Percentiles rank a stretch among this genome's conserved stretches.
These are phyloP conservation scores for Amblyjoppa fuscipennis DNA, from an alignment of 2,888 invertebrate species.

Conservation along the genomic window DNA sequence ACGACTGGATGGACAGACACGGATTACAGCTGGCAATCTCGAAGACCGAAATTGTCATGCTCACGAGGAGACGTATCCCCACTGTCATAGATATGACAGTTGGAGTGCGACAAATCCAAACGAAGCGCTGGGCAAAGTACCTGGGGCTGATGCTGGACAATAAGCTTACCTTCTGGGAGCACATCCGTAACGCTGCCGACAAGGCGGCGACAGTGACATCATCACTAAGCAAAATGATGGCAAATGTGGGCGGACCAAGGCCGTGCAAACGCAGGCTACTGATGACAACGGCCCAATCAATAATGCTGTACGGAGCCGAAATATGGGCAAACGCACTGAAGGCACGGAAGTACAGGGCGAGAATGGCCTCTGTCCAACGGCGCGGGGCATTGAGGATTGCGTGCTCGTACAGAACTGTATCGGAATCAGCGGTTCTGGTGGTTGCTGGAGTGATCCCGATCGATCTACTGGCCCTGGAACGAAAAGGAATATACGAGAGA, in stretches of 20 bases:
- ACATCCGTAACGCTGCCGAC: background rate
- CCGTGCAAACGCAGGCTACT: background rate
- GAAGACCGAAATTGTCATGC: conserved; percentile 32
- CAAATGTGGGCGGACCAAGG: conserved; percentile 1
- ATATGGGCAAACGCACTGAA: conserved; percentile 66
- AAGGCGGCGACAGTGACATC: conserved; percentile 15
- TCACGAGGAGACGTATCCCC: conserved; percentile 5
- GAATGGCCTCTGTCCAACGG: conserved; percentile 57
- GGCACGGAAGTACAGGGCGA: conserved; percentile 59
- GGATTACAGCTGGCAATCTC: conserved; percentile 55
- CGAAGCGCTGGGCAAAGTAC: background rate
- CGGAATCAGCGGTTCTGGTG: conserved; percentile 68
- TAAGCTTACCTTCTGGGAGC: conserved; percentile 33
- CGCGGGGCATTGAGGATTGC: conserved; percentile 65
- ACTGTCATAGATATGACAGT: background rate
- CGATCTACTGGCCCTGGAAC: conserved; percentile 67
- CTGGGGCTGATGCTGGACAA: conserved; percentile 13
- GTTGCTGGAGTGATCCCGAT: conserved; percentile 69
- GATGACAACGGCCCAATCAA: background rate
- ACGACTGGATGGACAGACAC: conserved; percentile 48
- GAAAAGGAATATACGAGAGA: conserved; percentile 32
- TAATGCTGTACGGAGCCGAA: conserved; percentile 40
- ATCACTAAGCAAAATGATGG: conserved; percentile 8
- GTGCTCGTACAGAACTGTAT: conserved; percentile 56
- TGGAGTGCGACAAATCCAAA: background rate